Percentiles rank a stretch among this genome's conserved stretches.
These are phyloP conservation scores for Ptychoptera albimana DNA, from an alignment of 2,888 invertebrate genomes.

Conservation along the genomic window DNA sequence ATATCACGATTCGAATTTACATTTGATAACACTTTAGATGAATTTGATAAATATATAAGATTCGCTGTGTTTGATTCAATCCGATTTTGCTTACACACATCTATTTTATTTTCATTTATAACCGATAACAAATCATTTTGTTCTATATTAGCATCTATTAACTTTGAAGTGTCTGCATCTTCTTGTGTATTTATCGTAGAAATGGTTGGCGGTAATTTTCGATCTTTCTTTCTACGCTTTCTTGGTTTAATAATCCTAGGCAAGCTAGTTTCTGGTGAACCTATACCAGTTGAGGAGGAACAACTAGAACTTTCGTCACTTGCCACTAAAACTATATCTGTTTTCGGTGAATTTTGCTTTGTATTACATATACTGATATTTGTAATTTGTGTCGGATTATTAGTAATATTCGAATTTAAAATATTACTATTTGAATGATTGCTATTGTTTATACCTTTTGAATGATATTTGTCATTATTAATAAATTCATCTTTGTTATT, in stretches of 20 bases:
- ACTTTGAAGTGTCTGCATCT: neutral
- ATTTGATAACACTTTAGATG: neutral
- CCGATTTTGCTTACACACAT: too few species aligned
- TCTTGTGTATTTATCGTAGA: neutral
- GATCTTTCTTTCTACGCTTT: constrained; percentile 78
- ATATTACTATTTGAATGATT: too few species aligned
- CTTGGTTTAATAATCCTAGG: constrained; percentile 80
- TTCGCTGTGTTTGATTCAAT: too few species aligned
- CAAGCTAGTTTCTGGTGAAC: constrained; percentile 46
- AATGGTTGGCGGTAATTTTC: constrained; percentile 41
- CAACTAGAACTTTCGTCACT: constrained; percentile 59
- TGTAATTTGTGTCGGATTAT: too few species aligned
- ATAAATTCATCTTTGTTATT: too few species aligned
- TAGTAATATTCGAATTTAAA: too few species aligned
- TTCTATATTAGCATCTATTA: too few species aligned
- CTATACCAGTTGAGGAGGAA: constrained; percentile 24
- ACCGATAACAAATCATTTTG: too few species aligned
- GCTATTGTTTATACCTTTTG: too few species aligned
- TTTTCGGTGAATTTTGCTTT: neutral
- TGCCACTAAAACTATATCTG: constrained; percentile 53
- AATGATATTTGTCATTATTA: too few species aligned
- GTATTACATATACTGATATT: too few species aligned
- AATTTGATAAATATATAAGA: neutral
- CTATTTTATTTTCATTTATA: too few species aligned
- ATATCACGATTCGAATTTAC: neutral